Conservation (phyloP, 2,113 vertebrate species). For the Cairina moschata region DNA sequence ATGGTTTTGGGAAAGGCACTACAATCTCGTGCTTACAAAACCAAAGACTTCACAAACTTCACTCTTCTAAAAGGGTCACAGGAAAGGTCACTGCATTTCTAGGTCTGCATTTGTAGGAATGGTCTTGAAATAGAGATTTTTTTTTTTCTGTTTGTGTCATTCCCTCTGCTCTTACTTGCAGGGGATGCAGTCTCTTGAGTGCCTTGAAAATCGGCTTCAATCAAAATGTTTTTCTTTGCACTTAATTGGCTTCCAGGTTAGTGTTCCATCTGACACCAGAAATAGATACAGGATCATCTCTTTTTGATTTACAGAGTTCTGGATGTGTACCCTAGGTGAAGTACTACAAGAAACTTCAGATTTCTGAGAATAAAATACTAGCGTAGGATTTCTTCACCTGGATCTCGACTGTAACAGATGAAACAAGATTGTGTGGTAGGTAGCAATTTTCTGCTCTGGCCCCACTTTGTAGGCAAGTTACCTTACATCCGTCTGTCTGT, state of each 20-base stretch:
- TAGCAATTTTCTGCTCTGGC: not conserved
- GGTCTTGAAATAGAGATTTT: not conserved
- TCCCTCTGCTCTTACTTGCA: not conserved
- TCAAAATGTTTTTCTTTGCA: conserved; percentile 12
- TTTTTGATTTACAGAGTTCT: conserved; percentile 17
- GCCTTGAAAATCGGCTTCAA: not conserved
- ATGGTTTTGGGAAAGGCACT: not conserved
- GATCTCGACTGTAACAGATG: not conserved
- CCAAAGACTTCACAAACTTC: not conserved
- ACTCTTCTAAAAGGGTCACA: conserved; percentile 28
- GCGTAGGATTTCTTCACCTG: not conserved
- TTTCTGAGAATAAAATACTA: conserved; percentile 12
- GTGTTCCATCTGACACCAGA: not conserved
- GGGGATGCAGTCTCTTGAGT: conserved; percentile 22
- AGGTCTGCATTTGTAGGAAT: conserved; percentile 16
- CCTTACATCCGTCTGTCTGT: not conserved
- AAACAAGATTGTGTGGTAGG: not conserved
- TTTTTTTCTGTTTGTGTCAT: not conserved
- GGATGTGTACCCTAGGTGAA: not conserved
- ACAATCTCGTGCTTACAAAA: not conserved
- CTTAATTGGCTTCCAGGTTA: not conserved
- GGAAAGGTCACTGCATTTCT: conserved; percentile 57
- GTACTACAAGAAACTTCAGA: not conserved
- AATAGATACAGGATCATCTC: conserved; percentile 8
- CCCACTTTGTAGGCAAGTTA: not conserved